Evolutionary conservation across 2,797 vertebrate species (phyloP), one percentile per base, ranked within the genome.

Genomic region (Chrosomus eos): DNA sequence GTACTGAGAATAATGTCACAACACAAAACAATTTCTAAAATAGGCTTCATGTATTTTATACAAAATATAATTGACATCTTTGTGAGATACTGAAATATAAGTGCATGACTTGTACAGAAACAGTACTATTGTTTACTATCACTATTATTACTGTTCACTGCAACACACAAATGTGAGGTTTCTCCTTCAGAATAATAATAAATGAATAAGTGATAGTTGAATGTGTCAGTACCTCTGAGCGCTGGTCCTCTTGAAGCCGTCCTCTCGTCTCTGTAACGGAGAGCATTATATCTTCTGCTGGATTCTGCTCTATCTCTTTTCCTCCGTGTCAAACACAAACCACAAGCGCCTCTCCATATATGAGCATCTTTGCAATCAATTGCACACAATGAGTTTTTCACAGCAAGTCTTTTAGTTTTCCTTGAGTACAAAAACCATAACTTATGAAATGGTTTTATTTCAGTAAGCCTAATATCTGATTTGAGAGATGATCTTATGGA

Each of bases 241-340:
- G 26, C 43, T 5, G 71, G 10, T n/a, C n/a, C n/a, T n/a, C n/a
- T n/a, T 73, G 43, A 72, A 72, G 70, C 16, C 13, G 3, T 40
- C 68, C 7, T 71, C 68, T 71, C 2, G 11, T 40, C 38, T 10
- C 33, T 33, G 33, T 33, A 7, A 19, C 28, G 26, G 67, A 70
- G 36, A 70, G 21, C 4, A 0, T 40, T 1, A 0, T 21, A 2
- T 40, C 18, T 6, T n/a, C 68, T 40, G 38, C 38, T 70, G 68
- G 21, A 14, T 36, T 31, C 38, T 4, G 79, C 45, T 81, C 51
- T 82, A 45, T 82, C 80, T 60, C 36, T 62, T 19, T 82, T 82
- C 68, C 68, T 82, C 80, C 45, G 67, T 4, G 0, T 33, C 26
- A 67, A 3, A 67, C 67, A 43, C 67, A 71, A 31, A 82, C 80